phyloP scores from a whole-genome alignment of 2,888 invertebrate species.

The Diadegma fenestrale region DNA sequence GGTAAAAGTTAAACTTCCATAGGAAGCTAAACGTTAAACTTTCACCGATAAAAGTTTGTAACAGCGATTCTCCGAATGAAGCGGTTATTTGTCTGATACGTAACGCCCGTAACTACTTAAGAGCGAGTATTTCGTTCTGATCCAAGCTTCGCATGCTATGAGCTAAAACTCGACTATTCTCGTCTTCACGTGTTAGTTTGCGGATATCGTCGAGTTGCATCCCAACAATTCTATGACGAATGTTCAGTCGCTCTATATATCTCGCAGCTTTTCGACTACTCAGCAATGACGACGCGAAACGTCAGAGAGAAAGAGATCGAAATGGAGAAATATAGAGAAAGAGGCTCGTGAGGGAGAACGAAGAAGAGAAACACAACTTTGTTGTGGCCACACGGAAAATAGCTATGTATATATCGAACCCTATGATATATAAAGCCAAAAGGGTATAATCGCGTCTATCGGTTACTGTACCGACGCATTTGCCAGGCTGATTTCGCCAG shows the following conservation, averaged over 20 bases:
- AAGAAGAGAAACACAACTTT: constrained; percentile 28
- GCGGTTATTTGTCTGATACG: constrained; percentile 28
- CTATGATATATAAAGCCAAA: constrained; percentile 15
- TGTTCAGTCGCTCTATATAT: constrained; percentile 43
- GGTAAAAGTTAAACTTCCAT: not conserved
- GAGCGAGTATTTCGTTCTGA: constrained; percentile 23
- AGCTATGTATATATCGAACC: not conserved
- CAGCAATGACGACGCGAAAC: constrained; percentile 36
- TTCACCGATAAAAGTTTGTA: constrained; percentile 31
- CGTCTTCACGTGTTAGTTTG: constrained; percentile 28
- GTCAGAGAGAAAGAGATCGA: not conserved
- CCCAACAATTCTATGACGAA: constrained; percentile 54
- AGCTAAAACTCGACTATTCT: constrained; percentile 31
- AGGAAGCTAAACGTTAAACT: constrained; percentile 2
- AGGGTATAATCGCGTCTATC: constrained; percentile 57
- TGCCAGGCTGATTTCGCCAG: constrained; percentile 39
- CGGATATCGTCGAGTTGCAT: constrained; percentile 48
- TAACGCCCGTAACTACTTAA: constrained; percentile 35
- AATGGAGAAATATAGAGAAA: not conserved
- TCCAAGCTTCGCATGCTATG: constrained; percentile 5
- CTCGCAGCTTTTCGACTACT: constrained; percentile 57
- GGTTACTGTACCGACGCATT: constrained; percentile 45
- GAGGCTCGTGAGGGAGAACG: constrained; percentile 10
- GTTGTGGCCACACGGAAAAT: not conserved
- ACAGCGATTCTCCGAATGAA: constrained; percentile 6